Conservation (phyloP, 1,140 invertebrate species). For the Anastrepha ludens region DNA sequence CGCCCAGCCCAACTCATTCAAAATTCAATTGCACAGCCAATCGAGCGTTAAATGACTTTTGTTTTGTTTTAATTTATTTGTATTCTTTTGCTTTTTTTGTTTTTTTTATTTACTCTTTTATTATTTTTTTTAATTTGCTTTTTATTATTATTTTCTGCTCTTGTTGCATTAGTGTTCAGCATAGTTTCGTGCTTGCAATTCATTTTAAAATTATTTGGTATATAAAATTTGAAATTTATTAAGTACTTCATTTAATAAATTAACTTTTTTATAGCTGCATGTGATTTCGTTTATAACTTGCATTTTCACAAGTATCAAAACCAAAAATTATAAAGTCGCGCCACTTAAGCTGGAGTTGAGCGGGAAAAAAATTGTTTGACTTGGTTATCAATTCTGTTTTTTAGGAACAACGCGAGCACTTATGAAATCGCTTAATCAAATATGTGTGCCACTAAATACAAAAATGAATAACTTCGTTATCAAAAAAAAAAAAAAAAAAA, state of each 20-base stretch:
- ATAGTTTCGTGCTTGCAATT: not conserved
- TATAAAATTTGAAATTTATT: not conserved
- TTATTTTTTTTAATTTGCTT: not conserved
- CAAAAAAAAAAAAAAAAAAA: not conserved
- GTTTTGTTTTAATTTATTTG: not conserved
- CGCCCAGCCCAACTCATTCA: conserved; percentile 26
- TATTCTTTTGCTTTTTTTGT: not conserved
- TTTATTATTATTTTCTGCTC: too few species aligned
- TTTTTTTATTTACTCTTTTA: not conserved
- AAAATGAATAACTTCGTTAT: not conserved
- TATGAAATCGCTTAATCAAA: not conserved
- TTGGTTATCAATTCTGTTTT: not conserved
- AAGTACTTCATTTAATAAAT: not conserved
- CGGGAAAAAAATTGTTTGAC: not conserved
- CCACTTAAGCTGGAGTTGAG: not conserved
- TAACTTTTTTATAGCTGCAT: not conserved
- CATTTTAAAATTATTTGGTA: not conserved
- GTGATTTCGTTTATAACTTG: not conserved
- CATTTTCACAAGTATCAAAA: not conserved
- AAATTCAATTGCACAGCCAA: not conserved
- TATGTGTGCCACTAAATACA: not conserved
- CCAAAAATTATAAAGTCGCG: not conserved
- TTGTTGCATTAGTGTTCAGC: not conserved
- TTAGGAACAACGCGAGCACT: not conserved
- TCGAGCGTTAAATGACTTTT: conserved; percentile 28